phyloP scores from a whole-genome alignment of 2,797 vertebrate genomes.

The Lepilemur septentrionalis region DNA sequence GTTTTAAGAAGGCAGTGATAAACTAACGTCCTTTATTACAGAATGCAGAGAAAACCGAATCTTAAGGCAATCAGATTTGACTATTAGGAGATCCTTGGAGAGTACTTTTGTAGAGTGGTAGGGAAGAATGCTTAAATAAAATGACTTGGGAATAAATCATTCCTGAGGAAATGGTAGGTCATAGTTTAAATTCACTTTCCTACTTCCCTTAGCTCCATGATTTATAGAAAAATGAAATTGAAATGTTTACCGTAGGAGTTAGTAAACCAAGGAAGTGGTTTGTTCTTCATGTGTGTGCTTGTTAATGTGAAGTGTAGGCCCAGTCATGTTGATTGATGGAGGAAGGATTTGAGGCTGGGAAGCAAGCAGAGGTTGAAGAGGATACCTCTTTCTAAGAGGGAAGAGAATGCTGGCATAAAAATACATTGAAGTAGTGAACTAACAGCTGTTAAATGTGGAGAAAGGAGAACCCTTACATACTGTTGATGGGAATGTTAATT shows the following conservation, averaged over 20 bases:
- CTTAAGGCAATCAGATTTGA: background rate
- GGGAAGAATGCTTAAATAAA: background rate
- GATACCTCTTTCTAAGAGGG: too few species aligned
- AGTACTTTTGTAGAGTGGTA: background rate
- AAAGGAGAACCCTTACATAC: too few species aligned
- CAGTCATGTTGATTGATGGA: background rate
- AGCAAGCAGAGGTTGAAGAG: background rate
- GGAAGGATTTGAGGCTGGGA: background rate
- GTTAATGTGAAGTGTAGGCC: background rate
- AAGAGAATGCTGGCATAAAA: background rate
- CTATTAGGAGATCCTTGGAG: background rate
- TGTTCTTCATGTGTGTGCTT: background rate
- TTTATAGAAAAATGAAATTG: background rate
- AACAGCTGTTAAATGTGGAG: too few species aligned
- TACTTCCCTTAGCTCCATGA: background rate
- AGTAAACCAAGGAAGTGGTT: background rate
- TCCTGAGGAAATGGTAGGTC: background rate
- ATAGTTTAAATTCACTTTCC: background rate
- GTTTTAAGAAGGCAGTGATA: background rate
- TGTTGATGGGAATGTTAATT: too few species aligned
- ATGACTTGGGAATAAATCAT: background rate
- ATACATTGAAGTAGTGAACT: background rate
- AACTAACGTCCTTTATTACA: background rate
- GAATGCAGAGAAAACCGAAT: background rate
- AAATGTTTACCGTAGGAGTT: background rate